Conservation (phyloP, 2,113 vertebrate species). For the Macquaria australasica region DNA sequence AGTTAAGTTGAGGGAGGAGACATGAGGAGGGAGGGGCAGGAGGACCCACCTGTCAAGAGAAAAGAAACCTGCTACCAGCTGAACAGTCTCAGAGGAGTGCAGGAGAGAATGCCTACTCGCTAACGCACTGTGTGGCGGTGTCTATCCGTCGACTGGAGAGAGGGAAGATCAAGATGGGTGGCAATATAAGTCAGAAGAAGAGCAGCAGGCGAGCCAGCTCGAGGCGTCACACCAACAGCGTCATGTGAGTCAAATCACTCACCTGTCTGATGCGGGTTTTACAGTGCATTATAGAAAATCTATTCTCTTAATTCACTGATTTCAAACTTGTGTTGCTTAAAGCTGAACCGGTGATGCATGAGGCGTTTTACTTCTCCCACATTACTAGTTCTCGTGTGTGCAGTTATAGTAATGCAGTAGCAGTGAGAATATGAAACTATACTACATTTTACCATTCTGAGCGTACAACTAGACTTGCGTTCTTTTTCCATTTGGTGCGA, state of each 20-base stretch:
- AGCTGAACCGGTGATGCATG: not conserved
- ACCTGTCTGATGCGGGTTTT: slow-evolving; percentile 19
- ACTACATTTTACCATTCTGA: not conserved
- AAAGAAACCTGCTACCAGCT: slow-evolving; percentile 27
- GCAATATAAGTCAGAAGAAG: slow-evolving; percentile 70
- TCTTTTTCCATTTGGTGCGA: too few relatives aligned
- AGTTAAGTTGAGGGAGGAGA: slow-evolving; percentile 56
- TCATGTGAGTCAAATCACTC: slow-evolving; percentile 67
- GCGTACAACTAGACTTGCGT: too few relatives aligned
- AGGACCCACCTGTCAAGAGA: slow-evolving; percentile 56
- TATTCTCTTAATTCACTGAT: not conserved
- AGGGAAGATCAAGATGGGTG: slow-evolving; percentile 67
- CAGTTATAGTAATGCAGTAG: not conserved
- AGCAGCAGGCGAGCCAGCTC: slow-evolving; percentile 35
- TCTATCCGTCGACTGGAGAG: not conserved
- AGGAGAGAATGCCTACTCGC: not conserved
- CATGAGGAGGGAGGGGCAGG: slow-evolving; percentile 33
- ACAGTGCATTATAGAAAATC: not conserved
- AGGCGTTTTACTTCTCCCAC: not conserved
- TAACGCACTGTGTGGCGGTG: not conserved
- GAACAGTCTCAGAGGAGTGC: slow-evolving; percentile 1
- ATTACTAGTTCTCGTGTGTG: not conserved
- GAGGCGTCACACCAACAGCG: slow-evolving; percentile 24
- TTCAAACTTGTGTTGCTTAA: not conserved
- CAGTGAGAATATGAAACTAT: not conserved